Percentiles rank a stretch among this genome's conserved stretches.
phyloP scores from a whole-genome alignment of 2,113 vertebrate species.

The Siniperca chuatsi region DNA sequence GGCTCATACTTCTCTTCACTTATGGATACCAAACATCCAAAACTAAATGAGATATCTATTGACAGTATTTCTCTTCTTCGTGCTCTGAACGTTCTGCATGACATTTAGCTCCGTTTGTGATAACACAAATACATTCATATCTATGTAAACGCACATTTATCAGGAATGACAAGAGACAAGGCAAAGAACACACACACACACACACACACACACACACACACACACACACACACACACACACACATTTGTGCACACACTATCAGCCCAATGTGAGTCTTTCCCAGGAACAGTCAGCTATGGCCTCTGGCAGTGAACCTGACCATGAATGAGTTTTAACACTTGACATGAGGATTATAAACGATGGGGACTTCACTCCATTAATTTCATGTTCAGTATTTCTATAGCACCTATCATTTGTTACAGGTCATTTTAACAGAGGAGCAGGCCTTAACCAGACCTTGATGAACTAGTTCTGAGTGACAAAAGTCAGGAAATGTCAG shows the following conservation, averaged over 20 bases:
- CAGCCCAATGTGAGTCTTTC: constrained; percentile 33
- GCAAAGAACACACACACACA: no score
- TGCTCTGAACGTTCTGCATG: background rate
- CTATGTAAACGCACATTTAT: constrained; percentile 38
- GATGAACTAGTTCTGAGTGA: constrained; percentile 24
- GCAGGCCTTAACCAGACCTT: constrained; percentile 24
- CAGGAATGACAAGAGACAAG: background rate
- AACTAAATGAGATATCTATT: background rate
- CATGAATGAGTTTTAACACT: constrained; percentile 53
- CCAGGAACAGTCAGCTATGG: constrained; percentile 39
- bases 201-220: background rate
- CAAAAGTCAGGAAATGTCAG: constrained; percentile 30
- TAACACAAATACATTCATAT: constrained; percentile 23
- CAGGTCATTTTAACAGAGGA: constrained; percentile 42
- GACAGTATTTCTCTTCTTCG: background rate
- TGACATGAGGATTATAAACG: constrained; percentile 52
- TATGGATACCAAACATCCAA: background rate
- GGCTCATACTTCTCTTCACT: background rate
- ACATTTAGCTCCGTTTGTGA: constrained; percentile 11
- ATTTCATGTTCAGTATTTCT: constrained; percentile 49
- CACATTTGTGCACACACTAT: constrained; percentile 1
- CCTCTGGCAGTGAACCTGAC: constrained; percentile 63
- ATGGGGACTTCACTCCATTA: constrained; percentile 40
- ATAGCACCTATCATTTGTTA: constrained; percentile 57
- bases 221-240: no score